Percentiles rank a stretch among this genome's conserved stretches.
phyloP scores from a whole-genome alignment of 2,113 vertebrate genomes.

The Suricata suricatta region DNA sequence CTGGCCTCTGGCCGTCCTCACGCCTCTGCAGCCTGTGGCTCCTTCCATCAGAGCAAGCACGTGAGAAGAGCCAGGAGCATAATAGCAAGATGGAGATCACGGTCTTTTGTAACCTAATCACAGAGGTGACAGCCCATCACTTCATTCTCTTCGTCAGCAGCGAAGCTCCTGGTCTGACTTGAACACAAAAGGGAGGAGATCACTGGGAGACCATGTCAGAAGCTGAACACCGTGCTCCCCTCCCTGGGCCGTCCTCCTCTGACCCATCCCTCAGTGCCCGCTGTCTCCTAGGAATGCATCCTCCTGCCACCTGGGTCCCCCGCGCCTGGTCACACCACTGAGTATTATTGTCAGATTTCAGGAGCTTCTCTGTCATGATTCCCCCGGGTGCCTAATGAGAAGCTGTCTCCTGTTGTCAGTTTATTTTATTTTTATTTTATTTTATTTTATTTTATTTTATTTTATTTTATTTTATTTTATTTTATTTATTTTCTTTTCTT shows the following conservation, averaged over 20 bases:
- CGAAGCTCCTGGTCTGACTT: background rate
- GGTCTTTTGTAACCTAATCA: background rate
- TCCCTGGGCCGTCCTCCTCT: background rate
- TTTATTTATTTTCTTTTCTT: too few relatives aligned
- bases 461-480: too few relatives aligned
- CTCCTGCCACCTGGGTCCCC: accelerated
- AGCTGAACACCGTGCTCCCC: background rate
- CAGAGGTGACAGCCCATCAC: background rate
- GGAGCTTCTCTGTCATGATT: background rate
- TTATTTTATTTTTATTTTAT: too few relatives aligned
- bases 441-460: too few relatives aligned
- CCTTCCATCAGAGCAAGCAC: background rate
- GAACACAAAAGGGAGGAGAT: background rate
- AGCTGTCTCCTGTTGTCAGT: background rate
- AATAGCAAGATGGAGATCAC: background rate
- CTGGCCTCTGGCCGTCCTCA: background rate
- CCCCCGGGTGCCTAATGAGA: background rate
- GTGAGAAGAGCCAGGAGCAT: background rate
- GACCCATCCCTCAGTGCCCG: constrained; percentile 47
- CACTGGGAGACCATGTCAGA: background rate
- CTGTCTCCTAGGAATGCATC: background rate
- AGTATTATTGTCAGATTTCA: background rate
- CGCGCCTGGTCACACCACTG: constrained; percentile 8
- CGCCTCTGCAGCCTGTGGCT: too few relatives aligned
- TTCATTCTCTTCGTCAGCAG: background rate